Evolutionary conservation across 2,888 invertebrate genomes (phyloP).

Genomic region (Nomada lathburiana): DNA sequence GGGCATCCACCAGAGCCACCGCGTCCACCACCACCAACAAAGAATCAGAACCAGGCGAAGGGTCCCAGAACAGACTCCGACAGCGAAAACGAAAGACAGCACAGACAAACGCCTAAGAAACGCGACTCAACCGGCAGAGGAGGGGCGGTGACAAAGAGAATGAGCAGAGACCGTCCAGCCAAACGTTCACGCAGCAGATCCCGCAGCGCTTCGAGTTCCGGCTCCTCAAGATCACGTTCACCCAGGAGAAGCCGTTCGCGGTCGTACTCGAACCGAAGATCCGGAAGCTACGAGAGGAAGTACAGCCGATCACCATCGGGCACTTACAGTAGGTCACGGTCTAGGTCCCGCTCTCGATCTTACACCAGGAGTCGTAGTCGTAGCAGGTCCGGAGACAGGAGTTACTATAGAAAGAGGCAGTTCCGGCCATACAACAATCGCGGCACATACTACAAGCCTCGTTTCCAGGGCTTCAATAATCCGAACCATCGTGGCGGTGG

Average conservation of each 20-base stretch:
- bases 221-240: conserved; percentile 89
- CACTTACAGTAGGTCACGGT: conserved; percentile 81
- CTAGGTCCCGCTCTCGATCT: conserved; percentile 86
- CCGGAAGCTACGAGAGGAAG: conserved; percentile 82
- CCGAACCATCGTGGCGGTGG: conserved; percentile 86
- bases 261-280: conserved; percentile 81
- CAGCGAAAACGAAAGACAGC: conserved; percentile 78
- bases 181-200: conserved; percentile 84
- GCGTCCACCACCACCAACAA: conserved; percentile 77
- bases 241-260: conserved; percentile 86
- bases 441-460: conserved; percentile 92
- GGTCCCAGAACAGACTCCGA: conserved; percentile 86
- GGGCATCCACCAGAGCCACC: conserved; percentile 79
- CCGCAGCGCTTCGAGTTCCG: conserved; percentile 87
- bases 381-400: conserved; percentile 85
- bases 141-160: conserved; percentile 70
- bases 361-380: conserved; percentile 85
- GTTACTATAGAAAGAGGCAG: conserved; percentile 81
- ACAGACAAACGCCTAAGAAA: conserved; percentile 82
- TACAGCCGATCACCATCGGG: conserved; percentile 82
- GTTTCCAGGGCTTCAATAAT: conserved; percentile 89
- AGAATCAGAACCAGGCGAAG: conserved; percentile 85
- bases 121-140: conserved; percentile 83
- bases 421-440: conserved; percentile 87
- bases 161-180: conserved; percentile 77